phyloP scores from a whole-genome alignment of 1,140 invertebrate species.

The Berghia stephanieae region DNA sequence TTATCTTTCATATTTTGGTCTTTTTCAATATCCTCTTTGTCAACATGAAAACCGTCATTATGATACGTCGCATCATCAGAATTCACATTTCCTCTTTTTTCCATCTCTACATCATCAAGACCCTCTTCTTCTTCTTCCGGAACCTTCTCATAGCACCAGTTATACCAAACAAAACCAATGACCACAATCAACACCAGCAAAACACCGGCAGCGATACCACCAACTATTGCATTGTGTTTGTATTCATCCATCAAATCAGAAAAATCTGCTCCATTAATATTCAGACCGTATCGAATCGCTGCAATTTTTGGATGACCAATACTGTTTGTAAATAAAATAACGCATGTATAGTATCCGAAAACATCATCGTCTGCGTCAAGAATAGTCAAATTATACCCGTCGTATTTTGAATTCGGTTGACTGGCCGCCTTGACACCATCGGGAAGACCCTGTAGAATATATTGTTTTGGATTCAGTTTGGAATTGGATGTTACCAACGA shows the following conservation, averaged over 20 bases:
- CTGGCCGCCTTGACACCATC: neutral
- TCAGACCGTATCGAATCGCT: slow-evolving; percentile 45
- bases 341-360: slow-evolving; percentile 58
- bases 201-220: slow-evolving; percentile 46
- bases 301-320: neutral
- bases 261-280: slow-evolving; percentile 54
- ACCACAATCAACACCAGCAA: slow-evolving; percentile 38
- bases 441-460: neutral
- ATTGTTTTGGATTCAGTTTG: neutral
- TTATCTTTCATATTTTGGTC: too few species aligned
- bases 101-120: too few species aligned
- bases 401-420: neutral
- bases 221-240: slow-evolving; percentile 49
- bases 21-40: too few species aligned
- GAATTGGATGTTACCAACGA: neutral
- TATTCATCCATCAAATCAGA: slow-evolving; percentile 44
- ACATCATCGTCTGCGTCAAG: slow-evolving; percentile 42
- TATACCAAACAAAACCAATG: slow-evolving; percentile 45
- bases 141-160: slow-evolving; percentile 37
- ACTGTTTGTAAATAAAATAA: slow-evolving; percentile 33
- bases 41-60: too few species aligned
- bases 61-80: too few species aligned
- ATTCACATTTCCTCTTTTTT: too few species aligned
- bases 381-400: slow-evolving; percentile 39
- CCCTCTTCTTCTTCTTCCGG: neutral